These are phyloP conservation scores for Typhlichthys eigenmanni DNA, from an alignment of 2,797 vertebrate genomes.

Conservation along the genomic window DNA sequence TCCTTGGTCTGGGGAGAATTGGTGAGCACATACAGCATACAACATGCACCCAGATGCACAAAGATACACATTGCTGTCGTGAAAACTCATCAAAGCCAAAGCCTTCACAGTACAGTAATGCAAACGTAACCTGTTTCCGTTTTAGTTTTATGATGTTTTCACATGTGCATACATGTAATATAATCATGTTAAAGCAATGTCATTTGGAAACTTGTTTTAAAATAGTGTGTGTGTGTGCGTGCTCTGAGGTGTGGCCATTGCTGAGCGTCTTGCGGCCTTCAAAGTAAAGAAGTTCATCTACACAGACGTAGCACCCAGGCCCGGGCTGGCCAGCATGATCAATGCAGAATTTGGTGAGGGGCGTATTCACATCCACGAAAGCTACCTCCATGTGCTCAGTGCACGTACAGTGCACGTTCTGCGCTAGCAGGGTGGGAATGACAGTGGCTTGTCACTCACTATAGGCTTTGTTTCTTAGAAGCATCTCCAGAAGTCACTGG, in stretches of 20 bases:
- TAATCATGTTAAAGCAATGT: not conserved
- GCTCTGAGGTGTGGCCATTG: constrained; percentile 79
- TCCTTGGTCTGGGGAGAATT: constrained; percentile 83
- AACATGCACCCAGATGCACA: too few relatives aligned
- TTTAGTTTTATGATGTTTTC: too few relatives aligned
- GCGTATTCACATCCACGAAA: not conserved
- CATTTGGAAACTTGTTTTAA: not conserved
- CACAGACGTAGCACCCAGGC: constrained; percentile 76
- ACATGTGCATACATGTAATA: too few relatives aligned
- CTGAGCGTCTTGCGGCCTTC: constrained; percentile 81
- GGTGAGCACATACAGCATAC: constrained; percentile 60
- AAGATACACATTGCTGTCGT: not conserved
- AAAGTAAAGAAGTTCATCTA: constrained; percentile 86
- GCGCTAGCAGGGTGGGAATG: not conserved
- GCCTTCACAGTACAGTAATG: too few relatives aligned
- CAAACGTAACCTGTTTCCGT: too few relatives aligned
- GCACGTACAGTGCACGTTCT: not conserved
- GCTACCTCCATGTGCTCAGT: not conserved
- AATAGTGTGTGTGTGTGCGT: constrained; percentile 9
- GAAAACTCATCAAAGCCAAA: too few relatives aligned
- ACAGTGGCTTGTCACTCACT: not conserved
- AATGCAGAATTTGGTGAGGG: constrained; percentile 81
- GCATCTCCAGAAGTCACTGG: too few relatives aligned
- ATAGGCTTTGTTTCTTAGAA: too few relatives aligned
- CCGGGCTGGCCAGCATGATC: constrained; percentile 76